Evolutionary conservation across 2,888 invertebrate species (phyloP), one percentile per base, ranked within the genome.

Genomic region (Geophilus truncorum): DNA sequence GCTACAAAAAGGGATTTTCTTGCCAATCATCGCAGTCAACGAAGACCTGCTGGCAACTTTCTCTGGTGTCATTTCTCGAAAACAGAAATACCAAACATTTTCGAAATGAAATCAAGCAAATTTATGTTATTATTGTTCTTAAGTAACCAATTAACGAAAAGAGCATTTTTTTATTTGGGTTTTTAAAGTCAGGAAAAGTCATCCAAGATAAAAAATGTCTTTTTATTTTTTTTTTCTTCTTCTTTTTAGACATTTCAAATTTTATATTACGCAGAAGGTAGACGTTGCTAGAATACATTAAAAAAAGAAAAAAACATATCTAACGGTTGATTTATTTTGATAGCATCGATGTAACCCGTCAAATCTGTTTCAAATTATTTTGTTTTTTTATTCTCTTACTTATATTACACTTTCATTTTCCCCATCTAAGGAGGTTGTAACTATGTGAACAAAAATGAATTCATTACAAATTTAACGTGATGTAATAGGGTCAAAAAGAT

Each of bases 1-100:
- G 70, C 70, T 70, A 70, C 70, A 70, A 70, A 70, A 70, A 70
- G 70, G 70, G 70, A 70, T 70, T 70, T 18, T 70, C 70, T 28
- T 28, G 70, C 70, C 70, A 28, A 10, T 70, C 25, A 70, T 28
- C 28, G 70, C 70, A 70, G 70, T 70, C 25, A 62, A 62, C 25
- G 70, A 70, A 70, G 70, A 70, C 25, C 70, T 70, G 70, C 70
- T 70, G 70, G 70, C 70, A 70, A 70, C 70, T 28, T 70, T 70
- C 70, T 28, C 70, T 70, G 70, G 70, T 12, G 70, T 70, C 28
- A 70, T 70, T 70, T 70, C 70, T 70, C 70, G 70, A 28, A 28
- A 23, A 70, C 51, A 70, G 70, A 70, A 70, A 70, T 70, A 70
- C 70, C 7, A 70, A 70, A 70, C 70, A 25, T 70, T 70, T 70